These are phyloP conservation scores for Ostrea edulis DNA, from an alignment of 1,140 invertebrate species.

Conservation along the genomic window DNA sequence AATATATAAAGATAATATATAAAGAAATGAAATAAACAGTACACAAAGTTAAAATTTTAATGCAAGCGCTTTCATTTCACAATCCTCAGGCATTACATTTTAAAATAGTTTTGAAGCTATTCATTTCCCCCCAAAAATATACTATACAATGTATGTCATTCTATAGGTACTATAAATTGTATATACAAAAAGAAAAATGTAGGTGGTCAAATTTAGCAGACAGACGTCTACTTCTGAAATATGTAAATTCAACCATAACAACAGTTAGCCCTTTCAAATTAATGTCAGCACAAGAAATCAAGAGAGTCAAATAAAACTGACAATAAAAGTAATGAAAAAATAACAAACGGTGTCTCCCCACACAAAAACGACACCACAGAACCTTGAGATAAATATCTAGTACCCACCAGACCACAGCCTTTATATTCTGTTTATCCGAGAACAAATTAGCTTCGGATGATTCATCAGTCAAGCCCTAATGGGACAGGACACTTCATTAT, in stretches of 20 bases:
- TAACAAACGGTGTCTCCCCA: constrained; percentile 9
- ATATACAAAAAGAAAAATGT: background rate
- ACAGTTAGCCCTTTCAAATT: background rate
- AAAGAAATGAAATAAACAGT: too few species aligned
- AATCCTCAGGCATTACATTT: too few species aligned
- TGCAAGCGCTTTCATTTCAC: too few species aligned
- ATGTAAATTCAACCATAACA: background rate
- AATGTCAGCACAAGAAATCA: constrained; percentile 21
- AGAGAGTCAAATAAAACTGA: constrained; percentile 25
- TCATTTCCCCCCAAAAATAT: too few species aligned
- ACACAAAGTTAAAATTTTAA: too few species aligned
- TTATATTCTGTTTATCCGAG: background rate
- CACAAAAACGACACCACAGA: constrained; percentile 5
- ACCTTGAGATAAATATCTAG: background rate
- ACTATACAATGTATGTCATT: too few species aligned
- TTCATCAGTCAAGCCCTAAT: constrained; percentile 18
- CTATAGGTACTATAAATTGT: too few species aligned
- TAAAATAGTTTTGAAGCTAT: too few species aligned
- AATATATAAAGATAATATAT: too few species aligned
- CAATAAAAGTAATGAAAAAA: constrained; percentile 31
- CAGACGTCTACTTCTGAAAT: background rate
- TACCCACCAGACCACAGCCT: background rate
- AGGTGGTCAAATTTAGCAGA: background rate
- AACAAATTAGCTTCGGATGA: background rate
- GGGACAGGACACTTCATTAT: constrained; percentile 4